Percentiles rank a stretch among this genome's conserved stretches.
Conservation (phyloP, 1,140 invertebrate genomes). For the Trigoniulus corallinus region DNA sequence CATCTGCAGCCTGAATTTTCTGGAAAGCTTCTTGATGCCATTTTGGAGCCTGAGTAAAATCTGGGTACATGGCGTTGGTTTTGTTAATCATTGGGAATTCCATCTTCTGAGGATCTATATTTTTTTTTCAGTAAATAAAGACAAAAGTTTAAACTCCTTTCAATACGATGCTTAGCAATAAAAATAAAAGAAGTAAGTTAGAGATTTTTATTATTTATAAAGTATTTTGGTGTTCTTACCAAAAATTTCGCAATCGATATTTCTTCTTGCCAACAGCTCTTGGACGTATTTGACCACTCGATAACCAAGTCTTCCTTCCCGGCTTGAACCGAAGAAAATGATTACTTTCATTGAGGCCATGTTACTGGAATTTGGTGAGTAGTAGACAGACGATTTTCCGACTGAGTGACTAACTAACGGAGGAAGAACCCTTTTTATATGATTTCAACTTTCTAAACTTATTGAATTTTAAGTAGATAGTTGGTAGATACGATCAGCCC, state of each 20-base stretch:
- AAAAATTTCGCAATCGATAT: not conserved
- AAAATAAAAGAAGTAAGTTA: not conserved
- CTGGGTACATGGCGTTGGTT: not conserved
- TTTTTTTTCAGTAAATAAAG: too few relatives aligned
- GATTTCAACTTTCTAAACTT: too few relatives aligned
- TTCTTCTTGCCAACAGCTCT: not conserved
- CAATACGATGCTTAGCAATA: not conserved
- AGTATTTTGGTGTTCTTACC: too few relatives aligned
- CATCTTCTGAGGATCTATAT: not conserved
- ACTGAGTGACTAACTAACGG: too few relatives aligned
- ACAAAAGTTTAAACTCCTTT: not conserved
- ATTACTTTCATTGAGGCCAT: constrained; percentile 16
- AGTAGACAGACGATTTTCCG: too few relatives aligned
- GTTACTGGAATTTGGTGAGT: too few relatives aligned
- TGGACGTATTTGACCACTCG: constrained; percentile 14
- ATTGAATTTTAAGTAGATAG: too few relatives aligned
- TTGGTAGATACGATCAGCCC: too few relatives aligned
- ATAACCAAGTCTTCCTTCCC: constrained; percentile 16
- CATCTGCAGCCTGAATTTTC: constrained; percentile 22
- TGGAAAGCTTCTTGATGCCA: not conserved
- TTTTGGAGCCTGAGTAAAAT: not conserved
- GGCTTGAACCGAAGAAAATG: constrained; percentile 16
- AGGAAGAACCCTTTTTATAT: too few relatives aligned
- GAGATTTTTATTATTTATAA: too few relatives aligned
- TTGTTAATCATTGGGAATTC: constrained; percentile 17